A percentile compares a stretch with the other conserved stretches of the same genome.
phyloP scores from a whole-genome alignment of 2,113 vertebrate genomes.

The Burhinus oedicnemus region DNA sequence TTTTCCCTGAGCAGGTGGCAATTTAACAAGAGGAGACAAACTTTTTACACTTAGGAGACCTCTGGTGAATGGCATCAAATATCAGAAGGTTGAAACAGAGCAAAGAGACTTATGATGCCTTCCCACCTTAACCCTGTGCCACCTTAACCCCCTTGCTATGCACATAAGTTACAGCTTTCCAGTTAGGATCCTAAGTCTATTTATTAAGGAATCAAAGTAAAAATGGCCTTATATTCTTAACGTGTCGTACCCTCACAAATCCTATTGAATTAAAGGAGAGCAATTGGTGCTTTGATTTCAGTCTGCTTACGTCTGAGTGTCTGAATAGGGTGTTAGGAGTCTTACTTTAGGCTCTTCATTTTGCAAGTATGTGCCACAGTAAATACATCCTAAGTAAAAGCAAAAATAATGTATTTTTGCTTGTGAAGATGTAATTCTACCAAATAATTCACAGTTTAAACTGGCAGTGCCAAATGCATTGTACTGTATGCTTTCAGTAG shows the following conservation, averaged over 20 bases:
- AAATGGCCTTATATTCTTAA: slow-evolving; percentile 36
- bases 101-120: slow-evolving; percentile 15
- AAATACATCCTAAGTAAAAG: not conserved
- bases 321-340: slow-evolving; percentile 35
- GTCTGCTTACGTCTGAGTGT: not conserved
- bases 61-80: slow-evolving; percentile 72
- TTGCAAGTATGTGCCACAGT: not conserved
- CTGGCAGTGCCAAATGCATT: not conserved
- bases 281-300: slow-evolving; percentile 39
- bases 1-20: slow-evolving; percentile 84
- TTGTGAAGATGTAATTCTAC: not conserved
- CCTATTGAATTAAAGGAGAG: slow-evolving; percentile 20
- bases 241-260: not conserved
- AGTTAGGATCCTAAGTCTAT: not conserved
- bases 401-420: not conserved
- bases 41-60: slow-evolving; percentile 81
- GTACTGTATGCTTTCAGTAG: not conserved
- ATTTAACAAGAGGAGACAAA: slow-evolving; percentile 80
- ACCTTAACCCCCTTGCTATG: slow-evolving; percentile 31
- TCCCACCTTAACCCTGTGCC: slow-evolving; percentile 27
- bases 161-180: slow-evolving; percentile 3
- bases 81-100: slow-evolving; percentile 36
- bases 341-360: not conserved
- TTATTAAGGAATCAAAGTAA: slow-evolving; percentile 60
- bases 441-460: not conserved